Conservation (phyloP, 2,888 invertebrate species). For the Ecliptopera silaceata region DNA sequence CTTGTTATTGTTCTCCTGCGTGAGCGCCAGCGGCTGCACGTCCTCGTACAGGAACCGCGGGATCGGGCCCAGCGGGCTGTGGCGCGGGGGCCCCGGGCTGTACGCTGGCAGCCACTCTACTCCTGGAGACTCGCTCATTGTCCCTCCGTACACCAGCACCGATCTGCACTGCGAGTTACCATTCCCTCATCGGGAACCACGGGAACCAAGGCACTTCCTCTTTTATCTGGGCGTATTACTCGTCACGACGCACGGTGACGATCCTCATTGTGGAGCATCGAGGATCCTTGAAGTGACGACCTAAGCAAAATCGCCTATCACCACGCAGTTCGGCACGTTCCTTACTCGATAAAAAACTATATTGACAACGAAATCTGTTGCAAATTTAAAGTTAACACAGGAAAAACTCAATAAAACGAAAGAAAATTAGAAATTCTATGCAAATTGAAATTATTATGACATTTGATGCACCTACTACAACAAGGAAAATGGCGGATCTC, state of each 20-base stretch:
- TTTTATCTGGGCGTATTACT: conserved; percentile 63
- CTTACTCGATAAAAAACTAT: conserved; percentile 49
- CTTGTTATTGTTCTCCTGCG: conserved; percentile 77
- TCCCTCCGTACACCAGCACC: conserved; percentile 51
- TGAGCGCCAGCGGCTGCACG: conserved; percentile 69
- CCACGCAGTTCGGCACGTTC: conserved; percentile 44
- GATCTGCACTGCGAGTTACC: conserved; percentile 23
- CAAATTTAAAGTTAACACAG: conserved; percentile 51
- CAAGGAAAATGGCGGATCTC: conserved; percentile 79
- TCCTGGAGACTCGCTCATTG: conserved; percentile 79
- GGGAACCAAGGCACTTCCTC: conserved; percentile 42
- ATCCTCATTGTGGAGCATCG: conserved; percentile 74
- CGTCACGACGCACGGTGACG: conserved; percentile 73
- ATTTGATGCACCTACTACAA: conserved; percentile 83
- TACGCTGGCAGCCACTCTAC: conserved; percentile 82
- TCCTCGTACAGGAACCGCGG: conserved; percentile 78
- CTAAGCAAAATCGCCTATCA: conserved; percentile 58
- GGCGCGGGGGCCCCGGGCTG: conserved; percentile 78
- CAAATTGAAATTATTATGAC: conserved; percentile 82
- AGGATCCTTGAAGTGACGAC: conserved; percentile 76
- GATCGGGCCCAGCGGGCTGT: conserved; percentile 76
- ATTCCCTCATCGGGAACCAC: conserved; percentile 51
- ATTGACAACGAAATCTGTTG: conserved; percentile 49
- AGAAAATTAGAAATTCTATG: conserved; percentile 69
- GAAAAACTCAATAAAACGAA: conserved; percentile 71